Percentiles rank a stretch among this genome's conserved stretches.
These are phyloP conservation scores for Nycteola revayana DNA, from an alignment of 2,888 invertebrate genomes.

Conservation along the genomic window DNA sequence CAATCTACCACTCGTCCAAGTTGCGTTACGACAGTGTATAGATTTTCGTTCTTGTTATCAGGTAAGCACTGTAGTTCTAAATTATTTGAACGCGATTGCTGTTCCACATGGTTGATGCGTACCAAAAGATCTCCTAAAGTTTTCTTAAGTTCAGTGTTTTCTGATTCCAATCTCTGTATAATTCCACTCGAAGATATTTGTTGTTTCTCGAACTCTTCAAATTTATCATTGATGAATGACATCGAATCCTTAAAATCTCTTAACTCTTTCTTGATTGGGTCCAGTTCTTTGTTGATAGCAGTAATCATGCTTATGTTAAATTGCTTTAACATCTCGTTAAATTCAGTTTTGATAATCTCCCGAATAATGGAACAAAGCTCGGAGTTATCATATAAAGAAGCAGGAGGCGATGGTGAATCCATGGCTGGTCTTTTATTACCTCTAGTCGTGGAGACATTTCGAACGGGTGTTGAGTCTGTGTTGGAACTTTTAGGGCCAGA, in stretches of 20 bases:
- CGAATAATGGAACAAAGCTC: too few relatives aligned
- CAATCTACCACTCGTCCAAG: conserved; percentile 1
- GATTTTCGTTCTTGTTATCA: conserved; percentile 4
- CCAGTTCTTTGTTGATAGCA: conserved; percentile 1
- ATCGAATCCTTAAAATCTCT: not conserved
- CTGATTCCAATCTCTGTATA: not conserved
- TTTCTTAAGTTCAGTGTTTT: not conserved
- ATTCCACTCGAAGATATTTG: not conserved
- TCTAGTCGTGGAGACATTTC: conserved; percentile 1
- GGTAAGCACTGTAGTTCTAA: conserved; percentile 5
- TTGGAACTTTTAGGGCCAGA: too few relatives aligned
- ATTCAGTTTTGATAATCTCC: too few relatives aligned
- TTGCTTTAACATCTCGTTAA: too few relatives aligned
- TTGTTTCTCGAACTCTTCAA: conserved; percentile 1
- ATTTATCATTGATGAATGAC: not conserved
- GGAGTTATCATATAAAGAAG: too few relatives aligned
- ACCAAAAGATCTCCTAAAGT: not conserved
- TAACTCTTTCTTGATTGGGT: too few relatives aligned
- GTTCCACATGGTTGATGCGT: conserved; percentile 1
- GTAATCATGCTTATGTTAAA: too few relatives aligned
- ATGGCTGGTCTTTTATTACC: too few relatives aligned
- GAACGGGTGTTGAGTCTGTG: conserved; percentile 3
- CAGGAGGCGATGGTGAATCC: too few relatives aligned
- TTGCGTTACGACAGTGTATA: conserved; percentile 1
- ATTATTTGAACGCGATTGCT: conserved; percentile 4